Evolutionary conservation across 2,888 invertebrate genomes (phyloP), one percentile per base, ranked within the genome.

Genomic region (Strigamia maritima): DNA sequence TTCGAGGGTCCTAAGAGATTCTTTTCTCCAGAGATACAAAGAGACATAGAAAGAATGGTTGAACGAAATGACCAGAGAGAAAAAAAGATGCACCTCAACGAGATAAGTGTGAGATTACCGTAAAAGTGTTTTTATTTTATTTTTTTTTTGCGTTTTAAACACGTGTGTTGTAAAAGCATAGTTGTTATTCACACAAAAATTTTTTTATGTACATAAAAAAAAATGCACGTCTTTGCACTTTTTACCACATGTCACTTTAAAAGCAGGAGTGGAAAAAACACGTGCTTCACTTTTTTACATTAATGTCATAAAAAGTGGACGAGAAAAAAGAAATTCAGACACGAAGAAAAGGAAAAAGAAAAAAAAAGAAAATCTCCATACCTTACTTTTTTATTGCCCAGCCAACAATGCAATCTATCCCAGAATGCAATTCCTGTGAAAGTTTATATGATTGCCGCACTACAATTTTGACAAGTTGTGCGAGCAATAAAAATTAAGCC

Each of bases 401-500:
- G n/a, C 10, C 8, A 60, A 60, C 60, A 60, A 60, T 60, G 60
- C 60, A 60, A 60, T 60, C 19, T 60, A 60, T 19, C 22, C 60
- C 22, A 60, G 40, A 44, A 44, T 44, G 40, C 40, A 44, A 44
- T 44, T 44, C 40, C 40, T 10, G 40, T 44, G 40, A 44, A 60
- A 60, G 60, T 60, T 54, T 60, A 60, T 60, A 60, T 60, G 60
- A 60, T 60, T 60, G 60, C 22, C 4, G 60, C 2, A 60, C 10
- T n/a, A 60, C 60, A 60, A 44, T 60, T 60, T 60, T 60, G 60
- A 60, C 60, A 60, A 60, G 60, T 60, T 60, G 10, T 60, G 24
- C 22, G 8, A n/a, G 60, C 60, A 60, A 60, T 60, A 60, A 60
- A 60, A 60, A 60, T 60, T 60, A 60, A 60, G 60, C 60, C 60